phyloP scores from a whole-genome alignment of 2,888 invertebrate species.

The Conops quadrifasciatus region DNA sequence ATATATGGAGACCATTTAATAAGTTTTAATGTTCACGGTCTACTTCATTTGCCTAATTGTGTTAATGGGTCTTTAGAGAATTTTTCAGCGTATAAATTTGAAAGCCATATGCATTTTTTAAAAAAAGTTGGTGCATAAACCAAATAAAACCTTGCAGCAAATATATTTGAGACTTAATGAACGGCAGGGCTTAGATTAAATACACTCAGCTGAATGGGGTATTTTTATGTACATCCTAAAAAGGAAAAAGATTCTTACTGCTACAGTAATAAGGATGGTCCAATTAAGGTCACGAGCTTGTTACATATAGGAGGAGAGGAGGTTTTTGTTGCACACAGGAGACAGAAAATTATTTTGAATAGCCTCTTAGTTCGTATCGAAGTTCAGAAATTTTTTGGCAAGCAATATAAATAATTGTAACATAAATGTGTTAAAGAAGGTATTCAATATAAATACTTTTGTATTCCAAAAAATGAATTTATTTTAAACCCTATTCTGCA shows the following conservation, averaged over 20 bases:
- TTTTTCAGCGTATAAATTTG: slow-evolving; percentile 38
- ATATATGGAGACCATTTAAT: too few species aligned
- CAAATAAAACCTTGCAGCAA: too few species aligned
- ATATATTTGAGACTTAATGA: too few species aligned
- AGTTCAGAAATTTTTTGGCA: slow-evolving; percentile 32
- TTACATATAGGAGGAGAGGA: slow-evolving; percentile 10
- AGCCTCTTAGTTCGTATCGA: slow-evolving; percentile 35
- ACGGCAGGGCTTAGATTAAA: slow-evolving; percentile 26
- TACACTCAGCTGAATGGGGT: slow-evolving; percentile 25
- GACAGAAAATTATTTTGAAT: slow-evolving; percentile 33
- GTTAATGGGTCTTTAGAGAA: too few species aligned
- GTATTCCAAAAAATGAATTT: slow-evolving; percentile 37
- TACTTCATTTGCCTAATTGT: too few species aligned
- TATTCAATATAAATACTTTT: slow-evolving; percentile 35
- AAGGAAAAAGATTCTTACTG: too few species aligned
- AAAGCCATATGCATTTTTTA: too few species aligned
- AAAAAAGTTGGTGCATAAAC: too few species aligned
- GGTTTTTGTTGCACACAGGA: slow-evolving; percentile 25
- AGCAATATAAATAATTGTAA: slow-evolving; percentile 24
- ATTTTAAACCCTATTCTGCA: slow-evolving; percentile 33
- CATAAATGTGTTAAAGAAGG: slow-evolving; percentile 24
- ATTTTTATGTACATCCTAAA: slow-evolving; percentile 32
- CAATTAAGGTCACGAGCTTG: background rate
- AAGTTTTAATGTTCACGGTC: too few species aligned
- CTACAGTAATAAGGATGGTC: too few species aligned